Percentiles rank a stretch among this genome's conserved stretches.
Conservation (phyloP, 2,888 invertebrate species). For the Drosophila flavopinicola region DNA sequence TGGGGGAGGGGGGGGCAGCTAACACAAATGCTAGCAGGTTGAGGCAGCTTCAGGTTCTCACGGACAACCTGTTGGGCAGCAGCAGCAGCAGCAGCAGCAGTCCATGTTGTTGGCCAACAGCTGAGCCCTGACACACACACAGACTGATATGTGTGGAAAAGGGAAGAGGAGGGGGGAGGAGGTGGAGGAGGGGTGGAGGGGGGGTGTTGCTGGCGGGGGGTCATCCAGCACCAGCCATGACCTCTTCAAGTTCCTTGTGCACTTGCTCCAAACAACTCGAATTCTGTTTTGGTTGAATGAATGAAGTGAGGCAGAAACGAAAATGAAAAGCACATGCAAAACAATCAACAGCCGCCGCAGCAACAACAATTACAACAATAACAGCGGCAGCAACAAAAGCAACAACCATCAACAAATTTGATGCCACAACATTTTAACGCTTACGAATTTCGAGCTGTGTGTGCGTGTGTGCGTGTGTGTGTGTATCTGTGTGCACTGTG, state of each 20-base stretch:
- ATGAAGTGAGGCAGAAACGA: conserved; percentile 44
- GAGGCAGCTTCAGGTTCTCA: conserved; percentile 58
- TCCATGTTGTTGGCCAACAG: conserved; percentile 21
- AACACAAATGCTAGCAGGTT: conserved; percentile 37
- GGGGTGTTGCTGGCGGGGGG: conserved; percentile 16
- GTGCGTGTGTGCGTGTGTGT: conserved; percentile 2
- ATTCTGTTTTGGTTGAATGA: conserved; percentile 25
- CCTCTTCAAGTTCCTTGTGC: conserved; percentile 44
- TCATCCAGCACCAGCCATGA: conserved; percentile 50
- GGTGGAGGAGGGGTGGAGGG: too few species aligned
- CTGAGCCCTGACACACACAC: too few species aligned
- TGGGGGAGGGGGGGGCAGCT: too few species aligned
- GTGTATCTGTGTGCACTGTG: conserved; percentile 10
- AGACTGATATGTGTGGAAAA: too few species aligned
- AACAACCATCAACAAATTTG: conserved; percentile 29
- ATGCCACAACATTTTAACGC: conserved; percentile 35
- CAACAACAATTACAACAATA: too few species aligned
- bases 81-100: too few species aligned
- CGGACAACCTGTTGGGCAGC: conserved; percentile 46
- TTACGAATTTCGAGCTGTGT: conserved; percentile 7
- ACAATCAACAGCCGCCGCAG: conserved; percentile 53
- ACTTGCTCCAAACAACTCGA: conserved; percentile 22
- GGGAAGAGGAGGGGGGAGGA: too few species aligned
- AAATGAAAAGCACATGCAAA: conserved; percentile 58
- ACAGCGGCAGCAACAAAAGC: conserved; percentile 34